Conservation (phyloP, 1,140 invertebrate species). For the Octopus bimaculoides region DNA sequence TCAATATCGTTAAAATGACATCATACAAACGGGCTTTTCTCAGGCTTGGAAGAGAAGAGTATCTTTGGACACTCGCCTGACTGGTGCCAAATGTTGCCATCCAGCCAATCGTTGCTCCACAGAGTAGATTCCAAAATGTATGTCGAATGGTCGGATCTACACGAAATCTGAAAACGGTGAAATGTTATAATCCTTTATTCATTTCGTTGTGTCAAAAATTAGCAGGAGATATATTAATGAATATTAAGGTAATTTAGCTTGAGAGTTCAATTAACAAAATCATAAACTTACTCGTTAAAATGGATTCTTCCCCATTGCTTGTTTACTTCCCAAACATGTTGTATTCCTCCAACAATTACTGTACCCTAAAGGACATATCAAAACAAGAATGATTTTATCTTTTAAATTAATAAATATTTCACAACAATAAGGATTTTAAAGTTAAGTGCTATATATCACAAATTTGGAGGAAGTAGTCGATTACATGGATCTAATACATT, state of each 20-base stretch:
- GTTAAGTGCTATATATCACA: too few relatives aligned
- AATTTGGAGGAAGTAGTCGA: too few relatives aligned
- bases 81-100: slow-evolving; percentile 40
- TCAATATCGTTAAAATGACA: neutral
- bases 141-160: slow-evolving; percentile 48
- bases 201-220: neutral
- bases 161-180: slow-evolving; percentile 36
- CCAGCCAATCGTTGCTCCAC: slow-evolving; percentile 42
- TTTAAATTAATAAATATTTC: too few relatives aligned
- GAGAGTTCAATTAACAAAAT: neutral
- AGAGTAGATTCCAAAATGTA: slow-evolving; percentile 48
- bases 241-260: neutral
- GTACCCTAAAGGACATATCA: slow-evolving; percentile 59
- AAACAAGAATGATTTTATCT: slow-evolving; percentile 1
- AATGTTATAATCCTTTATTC: neutral
- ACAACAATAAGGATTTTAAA: too few relatives aligned
- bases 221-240: slow-evolving; percentile 5
- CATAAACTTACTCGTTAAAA: slow-evolving; percentile 66
- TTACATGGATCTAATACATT: too few relatives aligned
- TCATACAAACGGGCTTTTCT: slow-evolving; percentile 35
- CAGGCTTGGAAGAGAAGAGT: slow-evolving; percentile 34
- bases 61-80: slow-evolving; percentile 46
- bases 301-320: slow-evolving; percentile 66
- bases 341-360: slow-evolving; percentile 65
- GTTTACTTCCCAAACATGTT: slow-evolving; percentile 69